Conservation (phyloP, 2,113 vertebrate species). For the Chloropsis hardwickii region DNA sequence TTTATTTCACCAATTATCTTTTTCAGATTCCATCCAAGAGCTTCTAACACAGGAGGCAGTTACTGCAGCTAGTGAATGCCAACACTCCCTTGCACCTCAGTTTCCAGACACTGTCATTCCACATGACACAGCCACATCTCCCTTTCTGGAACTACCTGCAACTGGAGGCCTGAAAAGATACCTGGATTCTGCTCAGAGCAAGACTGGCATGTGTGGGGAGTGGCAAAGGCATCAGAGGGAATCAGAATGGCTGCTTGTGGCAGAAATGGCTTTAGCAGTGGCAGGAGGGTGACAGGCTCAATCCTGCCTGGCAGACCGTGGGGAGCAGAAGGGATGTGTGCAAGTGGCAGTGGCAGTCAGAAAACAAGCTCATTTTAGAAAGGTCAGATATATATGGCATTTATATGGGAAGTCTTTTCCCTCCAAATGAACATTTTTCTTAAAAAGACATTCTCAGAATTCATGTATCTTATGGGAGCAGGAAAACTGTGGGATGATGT, state of each 20-base stretch:
- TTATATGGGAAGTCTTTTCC: neutral
- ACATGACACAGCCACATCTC: neutral
- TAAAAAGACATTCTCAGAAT: neutral
- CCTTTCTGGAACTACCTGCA: neutral
- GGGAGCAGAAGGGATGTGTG: neutral
- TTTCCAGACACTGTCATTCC: neutral
- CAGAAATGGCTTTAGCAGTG: neutral
- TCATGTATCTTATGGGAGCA: neutral
- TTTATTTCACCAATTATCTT: neutral
- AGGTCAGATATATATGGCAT: neutral
- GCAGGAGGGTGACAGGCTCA: neutral
- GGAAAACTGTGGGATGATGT: neutral
- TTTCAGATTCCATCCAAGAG: neutral
- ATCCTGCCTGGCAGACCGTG: neutral
- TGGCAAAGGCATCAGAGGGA: neutral
- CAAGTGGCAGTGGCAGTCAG: neutral
- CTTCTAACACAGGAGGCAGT: neutral
- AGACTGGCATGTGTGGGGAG: neutral
- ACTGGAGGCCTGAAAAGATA: neutral
- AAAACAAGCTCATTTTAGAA: neutral
- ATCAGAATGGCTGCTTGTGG: neutral
- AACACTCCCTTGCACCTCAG: neutral
- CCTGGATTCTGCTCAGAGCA: neutral
- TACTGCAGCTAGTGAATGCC: neutral
- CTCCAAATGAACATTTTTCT: neutral